These are phyloP conservation scores for Apotomis capreana DNA, from an alignment of 2,888 invertebrate species.

Conservation along the genomic window DNA sequence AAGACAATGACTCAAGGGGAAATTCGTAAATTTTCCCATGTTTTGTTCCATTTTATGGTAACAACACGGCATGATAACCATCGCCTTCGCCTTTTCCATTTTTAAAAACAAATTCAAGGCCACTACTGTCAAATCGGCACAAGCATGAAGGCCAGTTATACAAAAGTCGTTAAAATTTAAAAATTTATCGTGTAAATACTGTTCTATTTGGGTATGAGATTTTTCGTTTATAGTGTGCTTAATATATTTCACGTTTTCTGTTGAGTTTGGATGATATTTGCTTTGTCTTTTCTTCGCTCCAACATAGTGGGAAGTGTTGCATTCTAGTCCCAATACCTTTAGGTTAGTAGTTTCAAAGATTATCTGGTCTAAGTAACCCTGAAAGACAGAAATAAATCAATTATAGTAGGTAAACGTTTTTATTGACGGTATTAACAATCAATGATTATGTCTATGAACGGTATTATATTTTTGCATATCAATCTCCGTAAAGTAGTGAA, in stretches of 20 bases:
- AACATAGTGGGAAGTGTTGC: slow-evolving; percentile 80
- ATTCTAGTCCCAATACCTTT: slow-evolving; percentile 87
- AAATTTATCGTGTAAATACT: slow-evolving; percentile 68
- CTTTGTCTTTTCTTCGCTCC: slow-evolving; percentile 83
- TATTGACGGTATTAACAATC: no score
- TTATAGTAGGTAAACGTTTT: background rate
- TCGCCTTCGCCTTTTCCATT: slow-evolving; percentile 79
- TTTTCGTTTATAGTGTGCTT: slow-evolving; percentile 81
- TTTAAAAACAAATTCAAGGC: slow-evolving; percentile 86
- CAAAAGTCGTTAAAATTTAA: slow-evolving; percentile 62
- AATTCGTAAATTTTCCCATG: slow-evolving; percentile 81
- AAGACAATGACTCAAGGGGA: slow-evolving; percentile 85
- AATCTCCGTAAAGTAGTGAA: no score
- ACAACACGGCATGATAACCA: slow-evolving; percentile 90
- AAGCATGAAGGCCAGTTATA: slow-evolving; percentile 87
- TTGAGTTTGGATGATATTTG: slow-evolving; percentile 79
- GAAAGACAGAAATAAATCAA: slow-evolving; percentile 49
- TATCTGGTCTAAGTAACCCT: slow-evolving; percentile 90
- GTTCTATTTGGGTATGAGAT: slow-evolving; percentile 74
- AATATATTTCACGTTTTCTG: slow-evolving; percentile 81
- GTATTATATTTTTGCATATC: no score
- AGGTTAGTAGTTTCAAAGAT: slow-evolving; percentile 83
- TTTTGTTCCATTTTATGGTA: slow-evolving; percentile 86
- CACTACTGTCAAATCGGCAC: slow-evolving; percentile 88
- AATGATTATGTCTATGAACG: no score